Evolutionary conservation across 64 coral and sea anemone species (phyloP), one percentile per base, ranked within the genome.

Genomic region (Anthopleura sola): DNA sequence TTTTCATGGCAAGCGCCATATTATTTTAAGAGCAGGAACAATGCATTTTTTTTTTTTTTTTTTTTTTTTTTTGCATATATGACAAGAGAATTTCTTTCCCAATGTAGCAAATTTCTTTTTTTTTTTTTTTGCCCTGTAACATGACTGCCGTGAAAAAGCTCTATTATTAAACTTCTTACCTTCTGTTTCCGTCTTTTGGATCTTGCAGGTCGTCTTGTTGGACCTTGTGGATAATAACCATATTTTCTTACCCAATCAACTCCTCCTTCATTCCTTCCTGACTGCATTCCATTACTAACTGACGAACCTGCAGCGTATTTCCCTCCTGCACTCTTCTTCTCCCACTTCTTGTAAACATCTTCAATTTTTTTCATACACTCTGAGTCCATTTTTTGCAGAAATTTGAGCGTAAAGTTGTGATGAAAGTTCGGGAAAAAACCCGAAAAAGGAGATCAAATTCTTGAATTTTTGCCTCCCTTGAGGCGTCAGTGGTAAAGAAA

Each of bases 301-400:
- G 17, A 2, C 7, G 19, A 33, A 10, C 36, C 76, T 44, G 76
- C 20, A 79, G 76, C 82, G 32, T 54, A 83, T 32, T 6, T 54
- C 11, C 82, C 82, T 18, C 49, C 89, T 47, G 83, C 23, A 64
- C 74, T 79, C 38, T 55, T 77, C 31, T 60, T 36, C 48, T 86
- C 83, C 89, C 89, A 91, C 47, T 91, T 91, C 74, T 82, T 91
- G 55, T 37, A 79, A 39, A 88, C 86, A 24, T 79, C 86, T 34
- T 88, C 86, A 11, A 79, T 12, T 29, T 87, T 82, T 57, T 85
- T 90, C 88, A 90, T 85, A 58, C 36, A 29, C 12, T 78, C 13
- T 12, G 88, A 36, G 46, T 85, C 87, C 87, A 89, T 89, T 69
- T 83, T 82, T 21, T 18, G 49, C 32, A 18, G 26, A 20, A 81